Evolutionary conservation across 2,797 vertebrate genomes (phyloP).

Genomic region (Neostethus bicornis): DNA sequence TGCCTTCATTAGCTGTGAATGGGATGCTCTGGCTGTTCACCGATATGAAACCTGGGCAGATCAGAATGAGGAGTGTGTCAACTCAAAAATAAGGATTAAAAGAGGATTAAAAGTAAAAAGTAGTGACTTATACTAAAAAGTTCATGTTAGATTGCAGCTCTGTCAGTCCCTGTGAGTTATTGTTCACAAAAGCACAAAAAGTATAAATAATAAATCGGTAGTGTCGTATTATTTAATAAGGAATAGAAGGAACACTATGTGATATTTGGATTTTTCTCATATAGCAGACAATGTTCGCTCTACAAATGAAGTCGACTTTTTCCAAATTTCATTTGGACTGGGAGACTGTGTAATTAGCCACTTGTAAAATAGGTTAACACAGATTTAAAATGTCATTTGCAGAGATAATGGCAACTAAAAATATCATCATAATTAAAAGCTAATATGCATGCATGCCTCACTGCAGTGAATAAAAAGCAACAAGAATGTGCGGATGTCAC

Average conservation of each 20-base stretch:
- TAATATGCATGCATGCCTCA: conserved; percentile 49
- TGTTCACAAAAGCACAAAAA: conserved; percentile 16
- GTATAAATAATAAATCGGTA: conserved; percentile 18
- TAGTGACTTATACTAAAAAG: conserved; percentile 9
- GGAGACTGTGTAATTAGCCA: conserved; percentile 65
- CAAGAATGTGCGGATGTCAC: conserved; percentile 33
- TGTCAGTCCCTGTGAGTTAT: conserved; percentile 9
- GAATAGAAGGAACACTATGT: conserved; percentile 11
- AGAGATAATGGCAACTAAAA: conserved; percentile 59
- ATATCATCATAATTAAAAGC: conserved; percentile 61
- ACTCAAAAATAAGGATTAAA: too few species aligned
- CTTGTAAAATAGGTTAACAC: conserved; percentile 60
- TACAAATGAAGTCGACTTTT: conserved; percentile 47
- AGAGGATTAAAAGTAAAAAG: conserved; percentile 46
- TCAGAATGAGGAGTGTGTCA: conserved; percentile 40
- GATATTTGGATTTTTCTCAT: conserved; percentile 26
- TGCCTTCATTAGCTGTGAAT: conserved; percentile 90
- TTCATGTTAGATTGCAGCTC: conserved; percentile 29
- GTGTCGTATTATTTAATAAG: conserved; percentile 22
- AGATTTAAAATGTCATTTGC: conserved; percentile 65
- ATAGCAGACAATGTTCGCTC: conserved; percentile 44
- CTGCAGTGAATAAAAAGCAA: conserved; percentile 31
- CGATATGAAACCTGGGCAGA: conserved; percentile 85
- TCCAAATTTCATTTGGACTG: conserved; percentile 35
- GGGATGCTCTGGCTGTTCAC: conserved; percentile 90